Percentiles rank a stretch among this genome's conserved stretches.
These are phyloP conservation scores for Plusia festucae DNA, from an alignment of 2,888 invertebrate genomes.

Conservation along the genomic window DNA sequence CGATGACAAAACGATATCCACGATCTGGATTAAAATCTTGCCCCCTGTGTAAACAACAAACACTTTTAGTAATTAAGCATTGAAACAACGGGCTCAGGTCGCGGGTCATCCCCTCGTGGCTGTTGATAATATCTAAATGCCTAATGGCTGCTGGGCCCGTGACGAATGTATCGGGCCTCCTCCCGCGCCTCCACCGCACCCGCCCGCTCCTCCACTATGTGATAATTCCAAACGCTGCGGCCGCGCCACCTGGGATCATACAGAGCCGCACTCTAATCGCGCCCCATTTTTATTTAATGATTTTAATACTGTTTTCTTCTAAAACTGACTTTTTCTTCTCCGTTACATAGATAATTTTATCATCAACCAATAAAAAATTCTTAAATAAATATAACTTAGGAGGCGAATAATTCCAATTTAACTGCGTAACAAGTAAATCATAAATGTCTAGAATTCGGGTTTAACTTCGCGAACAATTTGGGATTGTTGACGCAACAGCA, in stretches of 20 bases:
- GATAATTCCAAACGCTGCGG: constrained; percentile 90
- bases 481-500: constrained; percentile 71
- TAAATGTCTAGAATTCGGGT: constrained; percentile 50
- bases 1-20: constrained; percentile 57
- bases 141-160: constrained; percentile 90
- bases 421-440: constrained; percentile 31
- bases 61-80: constrained; percentile 88
- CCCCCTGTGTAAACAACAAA: constrained; percentile 77
- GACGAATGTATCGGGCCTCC: constrained; percentile 87
- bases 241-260: constrained; percentile 88
- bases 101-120: constrained; percentile 85
- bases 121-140: constrained; percentile 89
- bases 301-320: too few species aligned
- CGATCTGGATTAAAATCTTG: constrained; percentile 64
- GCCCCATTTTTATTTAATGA: constrained; percentile 16
- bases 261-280: constrained; percentile 78
- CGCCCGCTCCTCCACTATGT: constrained; percentile 87
- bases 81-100: constrained; percentile 84
- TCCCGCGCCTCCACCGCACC: constrained; percentile 59
- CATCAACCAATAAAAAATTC: too few species aligned
- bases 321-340: too few species aligned
- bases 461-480: constrained; percentile 77
- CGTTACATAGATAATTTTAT: too few species aligned
- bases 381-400: background rate
- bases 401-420: background rate